Evolutionary conservation across 2,888 invertebrate species (phyloP).

Genomic region (Drosophila greeni): DNA sequence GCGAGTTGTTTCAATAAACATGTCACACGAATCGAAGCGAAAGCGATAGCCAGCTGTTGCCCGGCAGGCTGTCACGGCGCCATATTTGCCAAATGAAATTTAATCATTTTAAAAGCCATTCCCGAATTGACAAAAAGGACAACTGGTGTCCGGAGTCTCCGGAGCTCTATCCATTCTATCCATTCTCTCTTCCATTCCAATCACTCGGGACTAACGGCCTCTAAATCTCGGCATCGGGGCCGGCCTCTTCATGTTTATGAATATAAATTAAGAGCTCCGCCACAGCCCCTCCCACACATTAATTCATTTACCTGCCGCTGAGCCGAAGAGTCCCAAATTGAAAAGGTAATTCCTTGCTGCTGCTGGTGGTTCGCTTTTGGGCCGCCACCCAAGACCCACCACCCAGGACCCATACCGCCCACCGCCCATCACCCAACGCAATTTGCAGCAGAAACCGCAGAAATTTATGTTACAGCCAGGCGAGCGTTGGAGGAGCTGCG

Average conservation of each 20-base stretch:
- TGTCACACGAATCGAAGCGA: constrained; percentile 46
- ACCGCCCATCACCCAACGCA: constrained; percentile 40
- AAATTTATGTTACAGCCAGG: constrained; percentile 63
- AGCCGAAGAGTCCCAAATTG: constrained; percentile 56
- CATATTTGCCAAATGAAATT: constrained; percentile 63
- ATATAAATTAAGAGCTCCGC: constrained; percentile 57
- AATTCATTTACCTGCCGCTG: constrained; percentile 66
- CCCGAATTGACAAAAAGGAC: constrained; percentile 55
- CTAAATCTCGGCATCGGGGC: constrained; percentile 22
- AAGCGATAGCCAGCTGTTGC: constrained; percentile 46
- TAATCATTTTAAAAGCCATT: constrained; percentile 70
- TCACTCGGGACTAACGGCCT: constrained; percentile 3
- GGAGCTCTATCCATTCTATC: background rate
- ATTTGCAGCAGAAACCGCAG: constrained; percentile 63
- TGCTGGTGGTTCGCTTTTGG: background rate
- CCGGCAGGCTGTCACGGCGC: constrained; percentile 20
- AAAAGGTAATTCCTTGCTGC: constrained; percentile 64
- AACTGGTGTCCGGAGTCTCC: constrained; percentile 44
- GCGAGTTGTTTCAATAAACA: constrained; percentile 27
- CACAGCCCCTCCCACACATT: constrained; percentile 42
- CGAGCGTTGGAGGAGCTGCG: constrained; percentile 30
- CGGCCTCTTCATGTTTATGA: constrained; percentile 46
- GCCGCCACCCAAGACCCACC: constrained; percentile 1
- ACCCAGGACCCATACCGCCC: constrained; percentile 11
- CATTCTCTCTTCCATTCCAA: background rate